Evolutionary conservation across 1,140 invertebrate genomes (phyloP).

Genomic region (Episyrphus balteatus): DNA sequence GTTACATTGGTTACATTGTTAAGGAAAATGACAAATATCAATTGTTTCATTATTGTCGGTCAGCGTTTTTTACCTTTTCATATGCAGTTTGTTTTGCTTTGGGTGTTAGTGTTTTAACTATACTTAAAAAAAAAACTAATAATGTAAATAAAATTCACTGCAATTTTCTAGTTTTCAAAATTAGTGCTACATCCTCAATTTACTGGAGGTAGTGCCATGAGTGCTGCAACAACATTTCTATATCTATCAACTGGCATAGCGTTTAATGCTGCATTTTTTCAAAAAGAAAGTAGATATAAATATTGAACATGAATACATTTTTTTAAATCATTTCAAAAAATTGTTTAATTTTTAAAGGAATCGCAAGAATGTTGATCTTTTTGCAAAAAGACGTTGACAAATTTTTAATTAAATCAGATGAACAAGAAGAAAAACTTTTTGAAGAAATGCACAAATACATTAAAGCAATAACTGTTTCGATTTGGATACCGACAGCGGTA

Average conservation of each 20-base stretch:
- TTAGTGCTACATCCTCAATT: no score
- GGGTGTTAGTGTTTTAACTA: slow-evolving; percentile 6
- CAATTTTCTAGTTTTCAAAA: no score
- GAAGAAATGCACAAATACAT: slow-evolving; percentile 10
- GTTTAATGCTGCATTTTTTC: slow-evolving; percentile 18
- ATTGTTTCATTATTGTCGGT: slow-evolving; percentile 13
- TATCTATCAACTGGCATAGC: slow-evolving; percentile 22
- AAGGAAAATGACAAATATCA: slow-evolving; percentile 11
- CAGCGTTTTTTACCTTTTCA: slow-evolving; percentile 22
- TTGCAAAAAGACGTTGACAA: slow-evolving; percentile 12
- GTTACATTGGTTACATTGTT: slow-evolving; percentile 21
- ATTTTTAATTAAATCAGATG: slow-evolving; percentile 9
- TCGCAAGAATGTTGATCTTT: slow-evolving; percentile 11
- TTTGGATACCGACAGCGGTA: slow-evolving; percentile 22
- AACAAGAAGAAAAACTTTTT: slow-evolving; percentile 12
- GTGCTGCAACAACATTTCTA: slow-evolving; percentile 23
- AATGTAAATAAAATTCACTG: not conserved
- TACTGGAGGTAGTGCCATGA: slow-evolving; percentile 11
- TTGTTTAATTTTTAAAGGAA: slow-evolving; percentile 6
- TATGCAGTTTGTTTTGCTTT: slow-evolving; percentile 20
- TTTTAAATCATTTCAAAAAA: not conserved
- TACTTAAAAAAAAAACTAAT: not conserved
- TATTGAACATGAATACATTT: not conserved
- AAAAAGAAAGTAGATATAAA: slow-evolving; percentile 13
- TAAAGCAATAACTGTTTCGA: slow-evolving; percentile 14